Percentiles rank a stretch among this genome's conserved stretches.
These are phyloP conservation scores for Harmothoe impar DNA, from an alignment of 2,888 invertebrate genomes.

Conservation along the genomic window DNA sequence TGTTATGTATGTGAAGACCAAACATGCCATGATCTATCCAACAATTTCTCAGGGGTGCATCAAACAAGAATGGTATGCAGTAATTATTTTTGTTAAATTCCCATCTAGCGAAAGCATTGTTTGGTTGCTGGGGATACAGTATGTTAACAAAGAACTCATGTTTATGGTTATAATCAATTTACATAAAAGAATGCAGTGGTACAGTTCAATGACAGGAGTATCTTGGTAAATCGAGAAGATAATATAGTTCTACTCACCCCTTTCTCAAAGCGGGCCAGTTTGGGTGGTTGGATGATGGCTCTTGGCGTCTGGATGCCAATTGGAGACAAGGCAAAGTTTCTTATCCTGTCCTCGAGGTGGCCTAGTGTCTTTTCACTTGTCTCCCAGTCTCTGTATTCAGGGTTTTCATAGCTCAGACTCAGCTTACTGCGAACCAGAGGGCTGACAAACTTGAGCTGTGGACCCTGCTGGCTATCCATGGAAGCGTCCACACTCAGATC, in stretches of 20 bases:
- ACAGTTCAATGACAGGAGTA: no score
- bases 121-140: no score
- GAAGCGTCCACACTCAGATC: background rate
- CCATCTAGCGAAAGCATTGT: no score
- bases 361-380: constrained; percentile 76
- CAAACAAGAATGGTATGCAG: no score
- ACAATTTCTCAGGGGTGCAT: background rate
- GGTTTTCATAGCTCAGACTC: constrained; percentile 56
- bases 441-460: constrained; percentile 34
- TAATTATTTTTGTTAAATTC: no score
- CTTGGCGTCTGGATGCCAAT: background rate
- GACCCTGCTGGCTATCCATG: background rate
- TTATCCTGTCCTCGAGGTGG: constrained; percentile 74
- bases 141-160: no score
- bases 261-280: constrained; percentile 76
- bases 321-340: constrained; percentile 55
- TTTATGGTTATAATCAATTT: no score
- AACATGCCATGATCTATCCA: background rate
- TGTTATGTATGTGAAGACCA: background rate
- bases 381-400: constrained; percentile 75
- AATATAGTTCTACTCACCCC: no score
- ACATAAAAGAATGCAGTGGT: no score
- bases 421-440: constrained; percentile 12
- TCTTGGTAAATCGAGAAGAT: no score
- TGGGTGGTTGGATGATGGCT: constrained; percentile 51